Base-by-base conservation (phyloP, 1,140 invertebrate genomes). In the Drosophila obscura region DNA sequence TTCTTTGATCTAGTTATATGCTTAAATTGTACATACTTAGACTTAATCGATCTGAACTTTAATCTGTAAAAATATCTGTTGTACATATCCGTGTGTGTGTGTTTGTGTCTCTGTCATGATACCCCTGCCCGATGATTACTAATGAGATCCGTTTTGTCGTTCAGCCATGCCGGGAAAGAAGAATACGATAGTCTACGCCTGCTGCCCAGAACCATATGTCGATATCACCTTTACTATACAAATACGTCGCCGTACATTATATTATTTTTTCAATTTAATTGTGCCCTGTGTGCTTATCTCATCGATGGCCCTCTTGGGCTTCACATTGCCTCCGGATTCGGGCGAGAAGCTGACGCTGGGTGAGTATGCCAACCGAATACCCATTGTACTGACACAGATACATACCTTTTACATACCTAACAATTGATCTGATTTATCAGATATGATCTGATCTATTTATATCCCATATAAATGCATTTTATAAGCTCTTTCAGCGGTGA, bases 201-300 rank as follows among this genome's bases (percentile, higher is more conserved):
- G 96, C 92, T 96, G 97, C 90, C 97, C 97, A 48, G 96, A 98
- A 93, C 96, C 97, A 52, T 99, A 99, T 93, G 96, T 99, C 71
- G 99, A 99, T 93, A 95, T 99, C 49, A 99, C 98, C 26, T 99
- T 99, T 93, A 97, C 96, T 61, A 98, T 99, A 90, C 96, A 98
- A 93, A 99, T 99, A 90, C 94, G 98, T 79, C 94, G 99, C 92
- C 94, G 98, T 90, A 99, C 98, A 24, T 94, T 99, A 63, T 99
- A 99, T 94, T 99, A 99, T 94, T 99, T 99, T 93, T 99, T 99
- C 95, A 99, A 99, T 94, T 95, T 99, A 85, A 99, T 99, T 92
- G 98, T 99, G 84, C 99, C 99, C 62, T 99, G 98, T 93, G 97
- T 99, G 63, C 95, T 99, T 90, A 98, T 99, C 90, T 98, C 98